Evolutionary conservation across 2,113 vertebrate genomes (phyloP).

Genomic region (Lontra canadensis): DNA sequence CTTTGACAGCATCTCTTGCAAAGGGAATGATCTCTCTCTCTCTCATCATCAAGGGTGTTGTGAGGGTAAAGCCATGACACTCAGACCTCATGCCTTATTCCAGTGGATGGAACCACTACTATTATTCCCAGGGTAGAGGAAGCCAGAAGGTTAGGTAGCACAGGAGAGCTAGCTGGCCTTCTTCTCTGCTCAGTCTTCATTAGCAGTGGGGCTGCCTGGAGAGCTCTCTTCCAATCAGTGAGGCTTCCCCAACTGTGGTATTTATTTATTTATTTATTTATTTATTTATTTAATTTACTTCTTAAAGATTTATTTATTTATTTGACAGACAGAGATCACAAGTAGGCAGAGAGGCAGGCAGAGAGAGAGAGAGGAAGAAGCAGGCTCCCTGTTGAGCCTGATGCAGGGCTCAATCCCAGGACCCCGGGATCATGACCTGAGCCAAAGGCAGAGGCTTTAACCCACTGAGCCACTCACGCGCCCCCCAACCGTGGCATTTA

Average conservation of each 20-base stretch:
- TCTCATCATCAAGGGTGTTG: neutral
- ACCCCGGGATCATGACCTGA: too few relatives aligned
- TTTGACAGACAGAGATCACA: too few relatives aligned
- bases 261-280: neutral
- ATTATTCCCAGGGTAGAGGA: neutral
- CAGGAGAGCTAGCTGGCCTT: neutral
- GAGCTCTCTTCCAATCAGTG: neutral
- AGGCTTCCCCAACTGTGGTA: neutral
- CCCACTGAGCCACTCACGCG: too few relatives aligned
- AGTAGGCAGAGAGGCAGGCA: too few relatives aligned
- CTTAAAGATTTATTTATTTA: too few relatives aligned
- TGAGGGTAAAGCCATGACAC: neutral
- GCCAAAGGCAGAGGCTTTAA: too few relatives aligned
- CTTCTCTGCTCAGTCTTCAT: neutral
- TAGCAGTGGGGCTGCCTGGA: neutral
- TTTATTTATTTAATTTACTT: too few relatives aligned
- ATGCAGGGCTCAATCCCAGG: too few relatives aligned
- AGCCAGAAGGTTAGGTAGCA: neutral
- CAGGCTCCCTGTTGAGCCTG: too few relatives aligned
- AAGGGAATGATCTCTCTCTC: neutral
- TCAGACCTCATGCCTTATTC: neutral
- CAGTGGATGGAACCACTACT: too few relatives aligned
- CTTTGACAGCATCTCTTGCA: neutral
- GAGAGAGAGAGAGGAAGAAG: too few relatives aligned
- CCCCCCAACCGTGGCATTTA: neutral